Percentiles rank a stretch among this genome's conserved stretches.
Conservation (phyloP, 1,140 invertebrate genomes). For the Akabosia matsudoensis region DNA sequence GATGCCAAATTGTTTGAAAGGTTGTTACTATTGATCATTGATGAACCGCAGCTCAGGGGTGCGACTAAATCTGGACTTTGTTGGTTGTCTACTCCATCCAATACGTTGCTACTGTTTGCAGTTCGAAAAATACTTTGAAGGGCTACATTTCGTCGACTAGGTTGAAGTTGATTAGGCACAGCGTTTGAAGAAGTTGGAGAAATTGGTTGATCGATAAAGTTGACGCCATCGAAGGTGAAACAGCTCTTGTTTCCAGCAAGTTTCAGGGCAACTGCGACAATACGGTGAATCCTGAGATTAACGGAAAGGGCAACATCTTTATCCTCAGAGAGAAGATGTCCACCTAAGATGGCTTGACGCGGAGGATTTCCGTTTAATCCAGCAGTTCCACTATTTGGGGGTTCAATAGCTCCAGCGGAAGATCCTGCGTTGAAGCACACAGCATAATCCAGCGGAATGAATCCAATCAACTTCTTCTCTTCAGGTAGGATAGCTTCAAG, state of each 20-base stretch:
- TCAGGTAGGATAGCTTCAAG: slow-evolving; percentile 35
- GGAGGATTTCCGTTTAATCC: background rate
- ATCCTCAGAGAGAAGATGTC: slow-evolving; percentile 14
- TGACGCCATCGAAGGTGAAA: slow-evolving; percentile 33
- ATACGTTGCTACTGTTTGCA: slow-evolving; percentile 5
- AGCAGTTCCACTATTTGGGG: background rate
- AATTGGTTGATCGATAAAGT: slow-evolving; percentile 27
- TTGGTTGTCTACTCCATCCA: background rate
- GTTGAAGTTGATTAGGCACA: slow-evolving; percentile 11
- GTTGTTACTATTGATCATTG: background rate
- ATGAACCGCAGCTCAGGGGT: background rate
- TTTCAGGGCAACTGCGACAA: background rate
- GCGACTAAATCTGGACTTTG: background rate
- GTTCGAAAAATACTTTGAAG: slow-evolving; percentile 40
- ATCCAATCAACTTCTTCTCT: slow-evolving; percentile 43
- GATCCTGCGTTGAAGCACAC: slow-evolving; percentile 31
- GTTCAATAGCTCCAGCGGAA: slow-evolving; percentile 30
- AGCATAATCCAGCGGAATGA: slow-evolving; percentile 34
- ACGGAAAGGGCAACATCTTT: background rate
- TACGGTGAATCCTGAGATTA: slow-evolving; percentile 10
- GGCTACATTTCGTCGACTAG: slow-evolving; percentile 38
- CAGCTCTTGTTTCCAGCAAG: background rate
- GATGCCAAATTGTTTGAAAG: background rate
- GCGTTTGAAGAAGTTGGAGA: slow-evolving; percentile 20
- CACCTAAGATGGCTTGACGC: background rate